Evolutionary conservation across 2,113 vertebrate genomes (phyloP).

Genomic region (Chitala chitala): DNA sequence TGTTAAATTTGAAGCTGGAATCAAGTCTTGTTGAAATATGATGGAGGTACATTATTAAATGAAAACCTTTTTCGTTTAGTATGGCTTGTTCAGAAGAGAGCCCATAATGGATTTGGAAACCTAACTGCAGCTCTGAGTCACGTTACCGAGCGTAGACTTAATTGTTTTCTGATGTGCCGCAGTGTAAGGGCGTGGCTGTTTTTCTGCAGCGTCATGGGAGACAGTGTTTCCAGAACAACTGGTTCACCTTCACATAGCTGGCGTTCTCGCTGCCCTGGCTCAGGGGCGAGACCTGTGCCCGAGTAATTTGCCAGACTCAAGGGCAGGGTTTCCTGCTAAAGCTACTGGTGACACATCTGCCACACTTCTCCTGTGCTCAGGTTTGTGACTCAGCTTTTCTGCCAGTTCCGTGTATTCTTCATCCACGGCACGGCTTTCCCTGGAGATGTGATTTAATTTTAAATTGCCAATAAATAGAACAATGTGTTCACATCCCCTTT

Average conservation of each 20-base stretch:
- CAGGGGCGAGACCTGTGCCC: neutral
- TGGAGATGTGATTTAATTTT: neutral
- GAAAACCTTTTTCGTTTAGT: neutral
- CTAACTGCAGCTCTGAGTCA: too few species aligned
- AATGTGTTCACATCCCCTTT: neutral
- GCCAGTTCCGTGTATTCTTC: neutral
- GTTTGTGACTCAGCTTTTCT: constrained; percentile 3
- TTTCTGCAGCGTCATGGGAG: neutral
- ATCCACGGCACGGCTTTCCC: neutral
- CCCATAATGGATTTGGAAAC: too few species aligned
- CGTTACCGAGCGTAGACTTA: too few species aligned
- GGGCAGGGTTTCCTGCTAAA: neutral
- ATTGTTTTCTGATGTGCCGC: too few species aligned
- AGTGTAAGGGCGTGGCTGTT: neutral
- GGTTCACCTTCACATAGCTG: neutral
- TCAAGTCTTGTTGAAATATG: too few species aligned
- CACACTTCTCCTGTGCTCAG: neutral
- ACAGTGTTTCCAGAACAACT: neutral
- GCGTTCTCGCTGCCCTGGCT: neutral
- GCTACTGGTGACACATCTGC: neutral
- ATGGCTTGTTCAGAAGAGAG: too few species aligned
- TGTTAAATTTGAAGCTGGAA: too few species aligned
- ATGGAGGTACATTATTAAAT: neutral
- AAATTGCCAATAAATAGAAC: neutral
- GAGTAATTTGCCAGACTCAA: neutral